phyloP scores from a whole-genome alignment of 2,797 vertebrate species.

The Onychomys arenicola region DNA sequence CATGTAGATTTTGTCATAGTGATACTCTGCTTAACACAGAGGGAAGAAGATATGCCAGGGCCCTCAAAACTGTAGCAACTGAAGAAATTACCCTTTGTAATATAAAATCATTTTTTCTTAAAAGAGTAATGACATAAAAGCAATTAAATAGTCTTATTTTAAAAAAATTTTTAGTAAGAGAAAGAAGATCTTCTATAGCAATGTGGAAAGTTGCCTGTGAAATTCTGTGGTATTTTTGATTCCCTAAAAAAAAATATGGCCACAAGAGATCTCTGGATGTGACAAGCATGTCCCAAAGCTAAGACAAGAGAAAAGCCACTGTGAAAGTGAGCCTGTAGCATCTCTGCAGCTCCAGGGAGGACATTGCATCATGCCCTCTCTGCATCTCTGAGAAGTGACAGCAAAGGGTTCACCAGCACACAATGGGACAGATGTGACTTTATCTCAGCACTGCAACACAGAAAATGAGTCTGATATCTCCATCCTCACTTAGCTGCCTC shows the following conservation, averaged over 20 bases:
- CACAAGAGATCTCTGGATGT: not conserved
- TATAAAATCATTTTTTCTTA: not conserved
- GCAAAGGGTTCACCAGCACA: not conserved
- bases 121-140: slow-evolving; percentile 8
- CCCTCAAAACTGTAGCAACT: not conserved
- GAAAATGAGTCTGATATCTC: not conserved
- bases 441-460: not conserved
- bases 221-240: slow-evolving; percentile 59
- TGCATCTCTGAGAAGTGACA: not conserved
- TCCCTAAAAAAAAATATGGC: slow-evolving; percentile 18
- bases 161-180: slow-evolving; percentile 35
- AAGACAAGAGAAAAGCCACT: slow-evolving; percentile 50
- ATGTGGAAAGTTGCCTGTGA: slow-evolving; percentile 44
- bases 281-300: slow-evolving; percentile 41
- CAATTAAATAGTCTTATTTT: slow-evolving; percentile 44
- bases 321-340: slow-evolving; percentile 46
- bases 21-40: not conserved
- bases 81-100: slow-evolving; percentile 37
- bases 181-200: slow-evolving; percentile 28
- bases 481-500: not conserved
- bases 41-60: not conserved
- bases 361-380: slow-evolving; percentile 6
- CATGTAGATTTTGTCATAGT: not conserved
- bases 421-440: slow-evolving; percentile 33
- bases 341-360: not conserved